These are phyloP conservation scores for Mayetiola destructor DNA, from an alignment of 2,888 invertebrate species.

Conservation along the genomic window DNA sequence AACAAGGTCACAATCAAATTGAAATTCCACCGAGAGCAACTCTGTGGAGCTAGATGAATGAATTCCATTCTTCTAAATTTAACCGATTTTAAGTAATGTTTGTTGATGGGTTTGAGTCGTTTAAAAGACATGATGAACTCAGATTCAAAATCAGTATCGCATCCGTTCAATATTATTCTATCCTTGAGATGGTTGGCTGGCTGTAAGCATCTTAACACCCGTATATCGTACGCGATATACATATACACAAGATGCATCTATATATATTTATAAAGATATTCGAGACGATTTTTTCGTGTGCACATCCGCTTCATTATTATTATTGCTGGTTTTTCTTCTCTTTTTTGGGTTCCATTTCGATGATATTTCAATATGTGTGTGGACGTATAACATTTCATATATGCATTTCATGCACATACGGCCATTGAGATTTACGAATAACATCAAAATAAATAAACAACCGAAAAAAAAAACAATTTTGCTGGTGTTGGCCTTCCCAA, in stretches of 20 bases:
- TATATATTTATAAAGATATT: background rate
- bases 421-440: background rate
- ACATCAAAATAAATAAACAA: background rate
- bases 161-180: no score
- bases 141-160: no score
- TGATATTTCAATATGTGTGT: background rate
- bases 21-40: no score
- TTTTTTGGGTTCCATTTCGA: background rate
- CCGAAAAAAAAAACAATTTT: background rate
- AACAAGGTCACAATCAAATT: no score
- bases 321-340: background rate
- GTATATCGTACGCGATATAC: no score
- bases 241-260: background rate
- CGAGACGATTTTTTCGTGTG: conserved; percentile 3
- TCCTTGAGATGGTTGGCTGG: no score
- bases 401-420: background rate
- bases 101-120: no score
- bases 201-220: no score
- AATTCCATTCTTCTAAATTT: no score
- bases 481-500: background rate
- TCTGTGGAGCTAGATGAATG: no score
- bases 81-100: no score
- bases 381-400: conserved; percentile 1
- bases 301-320: conserved; percentile 2
- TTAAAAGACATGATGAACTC: no score